Conservation (phyloP, 2,113 vertebrate species). For the Amia ocellicauda region DNA sequence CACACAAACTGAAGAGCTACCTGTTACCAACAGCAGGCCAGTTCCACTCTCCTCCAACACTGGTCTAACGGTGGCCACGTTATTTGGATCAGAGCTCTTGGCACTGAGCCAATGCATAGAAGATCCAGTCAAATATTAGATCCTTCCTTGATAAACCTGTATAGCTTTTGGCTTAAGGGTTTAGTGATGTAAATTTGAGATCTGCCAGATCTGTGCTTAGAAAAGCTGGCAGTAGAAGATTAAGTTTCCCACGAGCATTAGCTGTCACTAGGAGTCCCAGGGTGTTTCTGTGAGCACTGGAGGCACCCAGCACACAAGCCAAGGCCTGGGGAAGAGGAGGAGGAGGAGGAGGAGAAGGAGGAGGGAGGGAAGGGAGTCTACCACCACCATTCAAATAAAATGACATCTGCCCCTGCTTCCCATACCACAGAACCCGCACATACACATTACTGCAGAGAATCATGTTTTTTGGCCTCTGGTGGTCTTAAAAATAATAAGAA, state of each 20-base stretch:
- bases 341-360: neutral
- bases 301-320: slow-evolving; percentile 24
- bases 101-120: too few species aligned
- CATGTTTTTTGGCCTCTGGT: too few species aligned
- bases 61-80: too few species aligned
- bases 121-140: slow-evolving; percentile 13
- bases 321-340: neutral
- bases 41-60: too few species aligned
- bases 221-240: slow-evolving; percentile 28
- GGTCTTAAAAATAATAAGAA: too few species aligned
- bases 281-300: slow-evolving; percentile 21
- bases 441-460: too few species aligned
- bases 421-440: too few species aligned
- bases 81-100: too few species aligned
- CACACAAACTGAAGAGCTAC: too few species aligned
- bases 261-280: slow-evolving; percentile 20
- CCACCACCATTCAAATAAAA: neutral
- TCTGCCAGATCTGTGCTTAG: slow-evolving; percentile 33
- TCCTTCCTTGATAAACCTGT: slow-evolving; percentile 29
- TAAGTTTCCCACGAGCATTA: slow-evolving; percentile 48
- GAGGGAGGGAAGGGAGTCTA: neutral
- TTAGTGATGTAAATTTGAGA: slow-evolving; percentile 42
- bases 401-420: too few species aligned
- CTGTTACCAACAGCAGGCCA: too few species aligned
- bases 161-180: slow-evolving; percentile 25